phyloP scores from a whole-genome alignment of 2,888 invertebrate species.

The Orthosia cruda region DNA sequence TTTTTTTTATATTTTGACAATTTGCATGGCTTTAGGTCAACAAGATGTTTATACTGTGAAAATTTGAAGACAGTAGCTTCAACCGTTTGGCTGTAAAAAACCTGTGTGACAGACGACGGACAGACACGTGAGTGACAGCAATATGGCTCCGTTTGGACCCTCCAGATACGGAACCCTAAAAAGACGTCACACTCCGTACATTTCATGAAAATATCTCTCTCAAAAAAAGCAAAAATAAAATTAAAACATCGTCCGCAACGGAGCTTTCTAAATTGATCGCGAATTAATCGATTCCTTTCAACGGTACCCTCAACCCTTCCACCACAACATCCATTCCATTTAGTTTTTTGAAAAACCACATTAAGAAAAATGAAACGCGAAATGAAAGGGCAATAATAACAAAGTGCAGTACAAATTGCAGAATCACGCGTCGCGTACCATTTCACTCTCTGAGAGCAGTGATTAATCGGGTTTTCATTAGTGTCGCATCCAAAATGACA shows the following conservation, averaged over 20 bases:
- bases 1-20: too few relatives aligned
- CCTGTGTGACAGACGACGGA: too few relatives aligned
- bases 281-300: conserved; percentile 54
- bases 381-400: conserved; percentile 70
- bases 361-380: conserved; percentile 54
- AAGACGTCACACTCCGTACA: too few relatives aligned
- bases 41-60: too few relatives aligned
- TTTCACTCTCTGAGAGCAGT: conserved; percentile 80
- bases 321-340: conserved; percentile 58
- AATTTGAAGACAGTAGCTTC: too few relatives aligned
- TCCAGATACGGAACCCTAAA: background rate
- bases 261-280: conserved; percentile 41
- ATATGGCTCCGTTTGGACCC: too few relatives aligned
- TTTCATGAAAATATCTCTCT: background rate
- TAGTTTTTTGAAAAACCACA: conserved; percentile 58
- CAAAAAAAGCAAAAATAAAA: conserved; percentile 2
- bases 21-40: too few relatives aligned
- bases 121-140: too few relatives aligned
- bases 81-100: background rate
- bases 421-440: conserved; percentile 80
- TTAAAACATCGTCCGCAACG: conserved; percentile 20
- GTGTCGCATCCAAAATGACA: conserved; percentile 90
- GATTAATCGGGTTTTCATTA: conserved; percentile 90
- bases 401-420: conserved; percentile 79
- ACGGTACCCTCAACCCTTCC: conserved; percentile 55